A percentile compares a stretch with the other conserved stretches of the same genome.
phyloP scores from a whole-genome alignment of 2,888 invertebrate genomes.

The Euplagia quadripunctaria region DNA sequence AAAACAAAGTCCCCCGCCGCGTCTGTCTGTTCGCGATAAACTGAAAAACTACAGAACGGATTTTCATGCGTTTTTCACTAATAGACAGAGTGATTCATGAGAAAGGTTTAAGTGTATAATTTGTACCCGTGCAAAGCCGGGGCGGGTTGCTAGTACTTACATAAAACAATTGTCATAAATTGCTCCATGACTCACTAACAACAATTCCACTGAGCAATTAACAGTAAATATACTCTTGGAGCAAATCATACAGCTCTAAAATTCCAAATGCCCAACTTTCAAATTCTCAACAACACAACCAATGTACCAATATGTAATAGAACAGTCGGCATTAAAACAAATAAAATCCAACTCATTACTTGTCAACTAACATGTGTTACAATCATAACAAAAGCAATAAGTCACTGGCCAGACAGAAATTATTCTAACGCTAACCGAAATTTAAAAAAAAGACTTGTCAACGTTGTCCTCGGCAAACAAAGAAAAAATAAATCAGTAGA shows the following conservation, averaged over 20 bases:
- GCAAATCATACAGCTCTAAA: not conserved
- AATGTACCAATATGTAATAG: slow-evolving; percentile 18
- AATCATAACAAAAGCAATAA: slow-evolving; percentile 54
- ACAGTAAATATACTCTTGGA: not conserved
- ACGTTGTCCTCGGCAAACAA: slow-evolving; percentile 82
- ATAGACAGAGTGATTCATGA: no score
- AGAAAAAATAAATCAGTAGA: slow-evolving; percentile 83
- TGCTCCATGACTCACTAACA: not conserved
- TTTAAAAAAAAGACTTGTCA: slow-evolving; percentile 75
- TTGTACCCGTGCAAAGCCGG: no score
- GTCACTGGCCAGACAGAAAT: slow-evolving; percentile 58
- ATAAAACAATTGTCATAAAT: slow-evolving; percentile 4
- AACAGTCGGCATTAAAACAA: slow-evolving; percentile 27
- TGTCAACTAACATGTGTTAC: slow-evolving; percentile 51
- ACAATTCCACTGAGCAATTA: slow-evolving; percentile 1
- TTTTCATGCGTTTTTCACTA: no score
- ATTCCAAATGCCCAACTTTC: not conserved
- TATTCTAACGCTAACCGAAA: slow-evolving; percentile 55
- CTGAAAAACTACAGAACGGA: no score
- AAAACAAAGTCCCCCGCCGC: no score
- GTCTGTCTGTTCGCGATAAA: no score
- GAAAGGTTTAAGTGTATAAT: no score
- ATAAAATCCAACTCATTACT: slow-evolving; percentile 36
- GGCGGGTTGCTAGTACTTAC: not conserved
- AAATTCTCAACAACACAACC: not conserved